Base-by-base conservation (phyloP, 2,113 vertebrate species). In the Perca schrenkii region DNA sequence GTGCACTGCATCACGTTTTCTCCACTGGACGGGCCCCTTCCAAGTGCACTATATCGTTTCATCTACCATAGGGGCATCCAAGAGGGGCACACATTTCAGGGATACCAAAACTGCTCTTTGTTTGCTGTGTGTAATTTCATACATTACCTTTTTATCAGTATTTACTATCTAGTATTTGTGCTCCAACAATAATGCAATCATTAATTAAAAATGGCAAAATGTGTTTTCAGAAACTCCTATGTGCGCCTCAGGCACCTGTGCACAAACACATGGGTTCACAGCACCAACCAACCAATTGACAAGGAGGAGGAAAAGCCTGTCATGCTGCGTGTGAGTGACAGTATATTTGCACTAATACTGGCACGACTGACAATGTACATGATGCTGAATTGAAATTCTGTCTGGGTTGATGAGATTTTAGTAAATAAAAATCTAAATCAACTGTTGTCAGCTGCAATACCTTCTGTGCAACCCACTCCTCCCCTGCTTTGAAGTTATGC, bases 221-320 rank as follows among this genome's bases (percentile, higher is more conserved):
- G 25, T 82, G 3, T 70, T 79, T 91, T 58, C 85, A 99, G 98
- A 89, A 99, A 99, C 92, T 99, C 98, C 0, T 99, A 99, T 0
- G 98, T 99, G 50, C 96, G 98, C 25, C 98, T 99, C 61, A 91
- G 98, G 74, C 98, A 99, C 87, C 95, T 99, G n/a, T 99, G 98
- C 87, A 99, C 98, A 28, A 99, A 99, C 90, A 99, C 98, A 1
- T 99, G 98, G 98, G 97, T 99, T 63, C 98, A 99, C 85, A 99
- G 98, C 93, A 99, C 98, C 75, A 99, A 99, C 86, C 98, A 98
- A 52, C 98, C 98, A 3, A 99, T 99, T n/a, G 98, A 99, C 91
- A 99, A 99, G 82, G 98, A 99, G 2, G 98, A 99, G 73, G 98
- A 99, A 82, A 99, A 99, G 22, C 98, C 98, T 0, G 98, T 99